phyloP scores from a whole-genome alignment of 2,797 vertebrate species.

The Gallirallus australis region DNA sequence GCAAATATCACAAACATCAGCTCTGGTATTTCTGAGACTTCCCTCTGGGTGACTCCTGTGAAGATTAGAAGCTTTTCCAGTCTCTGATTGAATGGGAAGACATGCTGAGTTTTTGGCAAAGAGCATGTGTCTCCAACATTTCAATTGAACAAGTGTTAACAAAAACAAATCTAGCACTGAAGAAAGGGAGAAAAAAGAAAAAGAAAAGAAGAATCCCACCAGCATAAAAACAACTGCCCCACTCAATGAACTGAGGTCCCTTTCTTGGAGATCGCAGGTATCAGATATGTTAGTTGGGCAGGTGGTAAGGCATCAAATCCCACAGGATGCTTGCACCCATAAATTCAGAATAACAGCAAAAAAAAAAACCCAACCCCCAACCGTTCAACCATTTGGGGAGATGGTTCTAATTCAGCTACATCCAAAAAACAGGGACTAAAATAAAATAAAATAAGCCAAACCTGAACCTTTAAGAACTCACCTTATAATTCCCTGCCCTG shows the following conservation, averaged over 20 bases:
- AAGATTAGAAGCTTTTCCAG: constrained; percentile 48
- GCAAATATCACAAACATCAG: constrained; percentile 6
- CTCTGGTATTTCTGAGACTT: constrained; percentile 30
- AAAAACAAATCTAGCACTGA: neutral
- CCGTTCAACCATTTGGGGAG: neutral
- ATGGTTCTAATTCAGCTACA: neutral
- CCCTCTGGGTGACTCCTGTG: constrained; percentile 19
- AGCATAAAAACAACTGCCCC: fast-evolving
- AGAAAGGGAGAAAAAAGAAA: neutral
- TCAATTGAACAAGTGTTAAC: neutral
- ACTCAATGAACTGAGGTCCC: fast-evolving
- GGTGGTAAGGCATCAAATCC: neutral
- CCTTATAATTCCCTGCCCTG: too few species aligned
- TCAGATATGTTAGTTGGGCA: neutral
- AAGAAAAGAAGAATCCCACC: neutral
- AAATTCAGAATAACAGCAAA: neutral
- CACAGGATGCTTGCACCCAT: neutral
- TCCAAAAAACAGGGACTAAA: too few species aligned
- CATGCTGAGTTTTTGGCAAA: constrained; percentile 49
- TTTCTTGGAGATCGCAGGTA: neutral
- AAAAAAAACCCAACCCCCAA: neutral
- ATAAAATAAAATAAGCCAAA: neutral
- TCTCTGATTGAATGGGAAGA: neutral
- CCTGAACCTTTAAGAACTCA: neutral
- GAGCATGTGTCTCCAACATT: neutral